Conservation (phyloP, 1,140 invertebrate species). For the Samia ricini region DNA sequence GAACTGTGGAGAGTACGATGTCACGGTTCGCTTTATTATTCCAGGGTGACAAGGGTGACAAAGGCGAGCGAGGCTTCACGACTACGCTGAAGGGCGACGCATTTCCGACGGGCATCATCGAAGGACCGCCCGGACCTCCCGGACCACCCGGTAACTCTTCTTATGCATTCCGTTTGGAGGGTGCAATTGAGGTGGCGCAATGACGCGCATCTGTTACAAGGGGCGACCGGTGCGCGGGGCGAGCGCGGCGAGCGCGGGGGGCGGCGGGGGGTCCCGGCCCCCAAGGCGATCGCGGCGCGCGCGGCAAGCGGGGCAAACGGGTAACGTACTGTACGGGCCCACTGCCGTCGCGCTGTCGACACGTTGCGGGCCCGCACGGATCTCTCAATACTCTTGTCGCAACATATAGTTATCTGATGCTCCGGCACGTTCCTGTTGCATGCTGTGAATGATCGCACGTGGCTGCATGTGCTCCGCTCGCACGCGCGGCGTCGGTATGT, state of each 20-base stretch:
- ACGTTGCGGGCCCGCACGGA: too few relatives aligned
- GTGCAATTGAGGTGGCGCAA: neutral
- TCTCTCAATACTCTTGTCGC: too few relatives aligned
- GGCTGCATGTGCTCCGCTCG: neutral
- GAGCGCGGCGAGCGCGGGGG: constrained; percentile 88
- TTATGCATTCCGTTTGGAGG: neutral
- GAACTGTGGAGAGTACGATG: too few relatives aligned
- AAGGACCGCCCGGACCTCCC: constrained; percentile 94
- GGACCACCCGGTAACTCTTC: constrained; percentile 87
- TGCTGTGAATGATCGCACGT: constrained; percentile 5
- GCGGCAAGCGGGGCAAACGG: constrained; percentile 91
- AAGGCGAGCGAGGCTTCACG: constrained; percentile 87
- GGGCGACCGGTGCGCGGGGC: constrained; percentile 82
- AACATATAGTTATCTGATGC: too few relatives aligned
- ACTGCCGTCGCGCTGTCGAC: too few relatives aligned
- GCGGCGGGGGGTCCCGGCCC: constrained; percentile 85
- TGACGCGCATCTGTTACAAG: constrained; percentile 37
- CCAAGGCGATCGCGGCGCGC: constrained; percentile 86
- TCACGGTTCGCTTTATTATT: constrained; percentile 62
- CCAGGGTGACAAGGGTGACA: constrained; percentile 83
- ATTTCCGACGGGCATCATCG: constrained; percentile 94
- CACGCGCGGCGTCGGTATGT: neutral
- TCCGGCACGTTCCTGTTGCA: neutral
- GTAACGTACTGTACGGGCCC: constrained; percentile 77
- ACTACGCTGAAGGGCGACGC: constrained; percentile 93